Percentiles rank a stretch among this genome's conserved stretches.
Conservation (phyloP, 30 jellyfish, hydroid and myxozoan species). For the Cassiopea xamachana region DNA sequence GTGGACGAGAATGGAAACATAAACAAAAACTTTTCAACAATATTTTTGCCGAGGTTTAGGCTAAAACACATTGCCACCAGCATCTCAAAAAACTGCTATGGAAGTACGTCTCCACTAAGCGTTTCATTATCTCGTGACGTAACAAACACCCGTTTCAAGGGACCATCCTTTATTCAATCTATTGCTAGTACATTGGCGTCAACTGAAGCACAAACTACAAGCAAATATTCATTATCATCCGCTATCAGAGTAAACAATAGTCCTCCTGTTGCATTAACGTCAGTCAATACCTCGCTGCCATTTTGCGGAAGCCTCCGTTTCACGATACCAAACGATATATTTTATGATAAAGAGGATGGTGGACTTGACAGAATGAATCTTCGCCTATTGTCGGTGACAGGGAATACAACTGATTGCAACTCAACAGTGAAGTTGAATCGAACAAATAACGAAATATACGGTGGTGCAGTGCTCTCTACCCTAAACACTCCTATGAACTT, state of each 20-base stretch:
- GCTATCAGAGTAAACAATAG: conserved; percentile 15
- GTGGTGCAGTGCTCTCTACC: not conserved
- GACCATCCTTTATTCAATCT: not conserved
- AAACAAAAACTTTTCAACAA: conserved; percentile 32
- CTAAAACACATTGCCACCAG: not conserved
- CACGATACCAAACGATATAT: conserved; percentile 54
- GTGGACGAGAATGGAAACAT: conserved; percentile 1
- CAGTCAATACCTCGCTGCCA: not conserved
- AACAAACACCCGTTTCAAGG: not conserved
- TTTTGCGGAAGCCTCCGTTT: conserved; percentile 31
- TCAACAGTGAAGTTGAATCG: conserved; percentile 33
- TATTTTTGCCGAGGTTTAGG: conserved; percentile 8
- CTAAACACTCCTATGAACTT: not conserved
- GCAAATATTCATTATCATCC: not conserved
- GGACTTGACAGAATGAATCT: conserved; percentile 18
- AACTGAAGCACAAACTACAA: not conserved
- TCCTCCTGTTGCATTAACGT: conserved; percentile 47
- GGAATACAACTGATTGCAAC: conserved; percentile 35
- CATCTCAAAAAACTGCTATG: not conserved
- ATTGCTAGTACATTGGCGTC: not conserved
- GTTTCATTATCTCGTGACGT: not conserved
- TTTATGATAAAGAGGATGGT: conserved; percentile 74
- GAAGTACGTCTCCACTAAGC: not conserved
- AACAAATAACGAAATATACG: conserved; percentile 35
- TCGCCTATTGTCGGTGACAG: not conserved